These are phyloP conservation scores for Anticlea derivata DNA, from an alignment of 2,888 invertebrate genomes.

Conservation along the genomic window DNA sequence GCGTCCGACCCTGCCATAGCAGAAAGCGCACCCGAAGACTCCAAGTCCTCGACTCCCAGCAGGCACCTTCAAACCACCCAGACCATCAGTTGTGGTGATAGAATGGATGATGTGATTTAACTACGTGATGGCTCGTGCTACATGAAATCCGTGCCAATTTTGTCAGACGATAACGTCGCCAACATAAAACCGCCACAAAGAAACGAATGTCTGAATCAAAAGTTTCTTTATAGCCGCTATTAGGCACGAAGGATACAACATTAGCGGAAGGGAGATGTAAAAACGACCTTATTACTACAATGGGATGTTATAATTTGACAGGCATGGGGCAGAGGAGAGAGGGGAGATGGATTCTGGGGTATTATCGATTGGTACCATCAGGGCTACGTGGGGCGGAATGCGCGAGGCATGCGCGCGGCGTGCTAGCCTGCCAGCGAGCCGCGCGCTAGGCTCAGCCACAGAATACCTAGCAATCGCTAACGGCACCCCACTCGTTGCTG, in stretches of 20 bases:
- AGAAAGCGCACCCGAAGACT: slow-evolving; percentile 50
- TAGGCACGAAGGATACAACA: slow-evolving; percentile 64
- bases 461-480: slow-evolving; percentile 24
- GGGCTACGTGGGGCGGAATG: slow-evolving; percentile 61
- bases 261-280: slow-evolving; percentile 64
- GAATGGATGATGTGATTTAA: slow-evolving; percentile 27
- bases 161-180: slow-evolving; percentile 32
- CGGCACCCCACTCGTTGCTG: slow-evolving; percentile 20
- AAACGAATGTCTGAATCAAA: slow-evolving; percentile 55
- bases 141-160: slow-evolving; percentile 1
- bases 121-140: slow-evolving; percentile 13
- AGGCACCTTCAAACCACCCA: slow-evolving; percentile 32
- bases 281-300: slow-evolving; percentile 76
- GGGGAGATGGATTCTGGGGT: slow-evolving; percentile 72
- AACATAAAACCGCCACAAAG: slow-evolving; percentile 51
- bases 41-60: slow-evolving; percentile 49
- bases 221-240: slow-evolving; percentile 71
- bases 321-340: slow-evolving; percentile 67
- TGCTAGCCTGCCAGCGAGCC: slow-evolving; percentile 23
- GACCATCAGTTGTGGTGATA: slow-evolving; percentile 26
- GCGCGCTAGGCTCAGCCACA: slow-evolving; percentile 29
- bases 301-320: slow-evolving; percentile 76
- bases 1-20: slow-evolving; percentile 57
- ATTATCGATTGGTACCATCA: slow-evolving; percentile 79
- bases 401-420: slow-evolving; percentile 54